Evolutionary conservation across 2,797 vertebrate genomes (phyloP).

Genomic region (Psittacula echo): DNA sequence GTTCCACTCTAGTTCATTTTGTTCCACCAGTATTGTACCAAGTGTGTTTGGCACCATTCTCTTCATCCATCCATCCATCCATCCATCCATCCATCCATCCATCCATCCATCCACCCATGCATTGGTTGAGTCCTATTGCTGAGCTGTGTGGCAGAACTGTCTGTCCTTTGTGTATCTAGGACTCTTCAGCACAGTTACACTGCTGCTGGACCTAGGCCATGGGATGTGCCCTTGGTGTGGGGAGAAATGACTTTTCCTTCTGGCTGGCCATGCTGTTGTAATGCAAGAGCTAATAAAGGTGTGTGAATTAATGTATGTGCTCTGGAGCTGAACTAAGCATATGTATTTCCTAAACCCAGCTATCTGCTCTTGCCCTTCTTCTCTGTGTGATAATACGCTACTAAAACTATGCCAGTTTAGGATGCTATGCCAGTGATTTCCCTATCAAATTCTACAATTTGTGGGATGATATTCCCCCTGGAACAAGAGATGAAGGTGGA

Average conservation of each 20-base stretch:
- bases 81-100: background rate
- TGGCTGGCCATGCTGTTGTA: background rate
- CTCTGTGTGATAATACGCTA: background rate
- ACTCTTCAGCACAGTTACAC: background rate
- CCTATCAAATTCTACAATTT: background rate
- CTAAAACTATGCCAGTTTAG: background rate
- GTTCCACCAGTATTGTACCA: background rate
- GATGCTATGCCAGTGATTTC: background rate
- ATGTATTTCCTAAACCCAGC: background rate
- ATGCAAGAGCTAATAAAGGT: background rate
- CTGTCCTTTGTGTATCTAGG: background rate
- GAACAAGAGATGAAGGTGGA: background rate
- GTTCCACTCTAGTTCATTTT: background rate
- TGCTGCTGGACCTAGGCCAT: fast-evolving
- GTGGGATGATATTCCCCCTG: conserved; percentile 25
- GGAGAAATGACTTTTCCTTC: background rate
- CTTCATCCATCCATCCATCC: background rate
- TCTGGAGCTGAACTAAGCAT: background rate
- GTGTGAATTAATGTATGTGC: background rate
- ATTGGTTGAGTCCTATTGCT: background rate
- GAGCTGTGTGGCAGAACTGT: background rate
- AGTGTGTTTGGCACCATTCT: background rate
- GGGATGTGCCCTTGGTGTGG: background rate
- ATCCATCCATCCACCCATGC: background rate
- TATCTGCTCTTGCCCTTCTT: background rate